Base-by-base conservation (phyloP, 2,113 vertebrate species). In the Struthio camelus region DNA sequence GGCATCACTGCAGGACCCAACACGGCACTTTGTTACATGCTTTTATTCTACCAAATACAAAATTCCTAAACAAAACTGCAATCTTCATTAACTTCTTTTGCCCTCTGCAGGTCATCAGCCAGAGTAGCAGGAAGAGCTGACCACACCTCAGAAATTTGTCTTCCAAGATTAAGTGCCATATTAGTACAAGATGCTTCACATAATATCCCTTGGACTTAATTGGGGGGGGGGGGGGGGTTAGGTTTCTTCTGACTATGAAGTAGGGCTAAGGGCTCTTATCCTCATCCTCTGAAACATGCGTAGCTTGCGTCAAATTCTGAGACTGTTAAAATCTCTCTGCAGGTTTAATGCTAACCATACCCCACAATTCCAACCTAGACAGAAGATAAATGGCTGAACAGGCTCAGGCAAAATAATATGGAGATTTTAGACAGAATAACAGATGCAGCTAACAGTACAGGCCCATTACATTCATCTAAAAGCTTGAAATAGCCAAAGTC, bases 61-160 rank as follows among this genome's bases (percentile, higher is more conserved):
- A 75, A 48, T 27, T 80, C 24, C 84, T 50, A 20, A 34, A 53
- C 28, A 64, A 82, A 93, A 73, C 18, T 9, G 5, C 53, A 34
- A 10, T 36, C 36, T 83, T 64, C 19, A 15, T 54, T 67, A 59
- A 12, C 51, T 90, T 89, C 65, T 79, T 97, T 95, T 96, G 96
- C 97, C 97, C 96, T 90, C 97, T 97, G 91, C 95, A 96, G 97
- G 96, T 90, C 92, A 81, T 46, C 59, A 72, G 65, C 3, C 4
- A 1, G 24, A 82, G 53, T 5, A 28, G n/a, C 62, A 80, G 40
- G 40, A 80, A 84, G 19, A 65, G 40, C 66, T 82, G 87, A 67
- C 18, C 62, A 40, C 20, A 40, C 14, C 48, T 46, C 56, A 89
- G 59, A n/a, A 84, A 93, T 27, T 23, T 38, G 46, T 4, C 34